Evolutionary conservation across 2,797 vertebrate genomes (phyloP), one percentile per base, ranked within the genome.

Genomic region (Gymnoscopelus microlampas): DNA sequence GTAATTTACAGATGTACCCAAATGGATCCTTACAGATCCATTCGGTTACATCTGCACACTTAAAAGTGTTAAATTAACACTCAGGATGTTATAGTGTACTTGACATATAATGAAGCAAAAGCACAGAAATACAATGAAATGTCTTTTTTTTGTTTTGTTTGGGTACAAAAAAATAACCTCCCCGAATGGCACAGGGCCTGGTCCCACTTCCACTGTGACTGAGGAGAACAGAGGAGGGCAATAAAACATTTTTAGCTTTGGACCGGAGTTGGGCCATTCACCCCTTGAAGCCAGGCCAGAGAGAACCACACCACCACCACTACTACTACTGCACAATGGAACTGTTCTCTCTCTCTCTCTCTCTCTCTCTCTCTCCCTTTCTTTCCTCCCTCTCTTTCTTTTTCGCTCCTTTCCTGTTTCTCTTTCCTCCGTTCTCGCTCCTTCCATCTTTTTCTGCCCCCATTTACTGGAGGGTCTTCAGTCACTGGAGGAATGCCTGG

Each of bases 241-340:
- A 70, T 87, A 85, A 90, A 89, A 87, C 88, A 89, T 86, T 89
- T 93, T 92, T 91, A 92, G 89, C 89, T 71, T 74, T 71, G 60
- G 57, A 82, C 29, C 70, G 71, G 65, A 77, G 54, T 64, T 74
- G 35, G 74, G 80, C 71, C 86, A 85, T 89, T 90, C 83, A 88
- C 80, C 85, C 79, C 77, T 80, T 59, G 64, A 81, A 74, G 68
- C 66, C 5, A 60, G 54, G 81, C 81, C 88, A 88, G 70, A 69
- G 80, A 65, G 78, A 86, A 87, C 80, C 88, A 74, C 83, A 78
- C 53, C 75, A 78, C 55, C 75, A 78, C 84, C 78, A 77, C 86
- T 84, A 86, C 88, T 29, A 29, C 26, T 29, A 29, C 26, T 71
- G 70, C 58, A 56, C 63, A 66, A 54, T 63, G 76, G 62, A 55